phyloP scores from a whole-genome alignment of 2,888 invertebrate species.

The Drosophila borborema region DNA sequence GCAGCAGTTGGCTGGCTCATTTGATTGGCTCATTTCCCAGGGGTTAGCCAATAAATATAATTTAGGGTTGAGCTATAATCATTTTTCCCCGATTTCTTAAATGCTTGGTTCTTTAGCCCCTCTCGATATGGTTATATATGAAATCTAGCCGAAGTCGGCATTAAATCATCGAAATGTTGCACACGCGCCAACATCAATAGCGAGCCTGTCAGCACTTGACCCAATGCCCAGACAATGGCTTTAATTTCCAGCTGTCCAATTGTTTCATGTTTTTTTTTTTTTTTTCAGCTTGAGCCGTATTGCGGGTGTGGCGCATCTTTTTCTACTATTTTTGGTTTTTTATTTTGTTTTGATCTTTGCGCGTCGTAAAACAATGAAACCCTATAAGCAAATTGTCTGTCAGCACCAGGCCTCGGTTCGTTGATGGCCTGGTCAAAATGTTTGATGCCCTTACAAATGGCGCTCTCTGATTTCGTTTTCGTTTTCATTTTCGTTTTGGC shows the following conservation, averaged over 20 bases:
- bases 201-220: slow-evolving; percentile 73
- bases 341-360: slow-evolving; percentile 71
- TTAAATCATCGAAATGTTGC: slow-evolving; percentile 51
- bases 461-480: slow-evolving; percentile 67
- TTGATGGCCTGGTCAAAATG: slow-evolving; percentile 70
- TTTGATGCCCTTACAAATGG: slow-evolving; percentile 72
- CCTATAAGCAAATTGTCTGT: slow-evolving; percentile 74
- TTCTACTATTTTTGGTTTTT: slow-evolving; percentile 35
- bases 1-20: slow-evolving; percentile 36
- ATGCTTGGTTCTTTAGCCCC: background rate
- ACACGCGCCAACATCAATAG: slow-evolving; percentile 60
- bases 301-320: slow-evolving; percentile 79
- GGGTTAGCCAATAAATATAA: slow-evolving; percentile 11
- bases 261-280: slow-evolving; percentile 35
- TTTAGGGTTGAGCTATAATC: background rate
- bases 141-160: slow-evolving; percentile 14
- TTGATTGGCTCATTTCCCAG: slow-evolving; percentile 40
- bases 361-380: slow-evolving; percentile 64
- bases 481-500: slow-evolving; percentile 61
- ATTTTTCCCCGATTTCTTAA: background rate
- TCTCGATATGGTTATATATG: background rate
- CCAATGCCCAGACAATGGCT: slow-evolving; percentile 75
- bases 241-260: slow-evolving; percentile 72
- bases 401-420: slow-evolving; percentile 54
- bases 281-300: slow-evolving; percentile 39